Conservation (phyloP, 2,888 invertebrate species). For the Urechis unicinctus region DNA sequence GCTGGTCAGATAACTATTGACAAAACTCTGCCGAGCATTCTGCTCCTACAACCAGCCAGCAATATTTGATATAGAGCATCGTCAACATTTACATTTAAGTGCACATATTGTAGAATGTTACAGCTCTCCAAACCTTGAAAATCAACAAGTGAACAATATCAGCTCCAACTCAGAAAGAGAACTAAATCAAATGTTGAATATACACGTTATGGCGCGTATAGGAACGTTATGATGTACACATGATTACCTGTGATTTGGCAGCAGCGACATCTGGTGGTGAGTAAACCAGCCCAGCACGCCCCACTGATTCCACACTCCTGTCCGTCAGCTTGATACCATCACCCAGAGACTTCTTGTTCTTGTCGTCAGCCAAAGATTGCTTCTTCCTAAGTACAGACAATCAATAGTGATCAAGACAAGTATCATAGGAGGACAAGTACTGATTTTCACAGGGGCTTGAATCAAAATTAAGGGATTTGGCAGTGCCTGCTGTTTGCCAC, state of each 20-base stretch:
- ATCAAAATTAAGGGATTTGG: no score
- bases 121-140: no score
- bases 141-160: no score
- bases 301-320: constrained; percentile 37
- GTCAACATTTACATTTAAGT: no score
- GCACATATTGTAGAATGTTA: no score
- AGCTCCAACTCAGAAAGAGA: background rate
- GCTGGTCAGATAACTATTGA: constrained; percentile 32
- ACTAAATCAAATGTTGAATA: background rate
- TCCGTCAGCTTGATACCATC: constrained; percentile 28
- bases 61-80: no score
- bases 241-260: constrained; percentile 16
- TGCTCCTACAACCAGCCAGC: constrained; percentile 26
- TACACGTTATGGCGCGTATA: background rate
- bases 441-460: background rate
- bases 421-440: background rate
- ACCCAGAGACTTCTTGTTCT: constrained; percentile 26
- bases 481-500: no score
- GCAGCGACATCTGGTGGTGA: constrained; percentile 15
- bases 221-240: background rate
- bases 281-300: constrained; percentile 36
- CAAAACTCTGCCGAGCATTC: constrained; percentile 26
- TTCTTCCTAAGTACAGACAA: constrained; percentile 27
- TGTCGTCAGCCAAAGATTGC: constrained; percentile 35
- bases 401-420: background rate